Percentiles rank a stretch among this genome's conserved stretches.
These are phyloP conservation scores for Dryobotodes eremita DNA, from an alignment of 2,888 invertebrate genomes.

Conservation along the genomic window DNA sequence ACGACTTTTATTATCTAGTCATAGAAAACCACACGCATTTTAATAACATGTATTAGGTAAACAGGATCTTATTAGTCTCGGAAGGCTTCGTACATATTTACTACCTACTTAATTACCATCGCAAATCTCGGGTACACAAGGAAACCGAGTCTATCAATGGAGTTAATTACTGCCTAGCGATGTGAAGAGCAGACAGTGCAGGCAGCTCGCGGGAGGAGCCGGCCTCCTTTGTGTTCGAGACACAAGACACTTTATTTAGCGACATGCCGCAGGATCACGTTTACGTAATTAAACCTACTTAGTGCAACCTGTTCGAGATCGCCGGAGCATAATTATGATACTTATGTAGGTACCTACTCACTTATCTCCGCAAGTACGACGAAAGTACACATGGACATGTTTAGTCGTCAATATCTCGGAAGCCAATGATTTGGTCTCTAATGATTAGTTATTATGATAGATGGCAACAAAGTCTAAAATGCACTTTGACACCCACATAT, in stretches of 20 bases:
- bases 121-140: constrained; percentile 24
- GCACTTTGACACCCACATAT: background rate
- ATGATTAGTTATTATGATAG: background rate
- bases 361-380: constrained; percentile 12
- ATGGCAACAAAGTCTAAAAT: background rate
- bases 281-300: constrained; percentile 61
- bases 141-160: constrained; percentile 24
- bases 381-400: background rate
- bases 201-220: background rate
- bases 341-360: constrained; percentile 31
- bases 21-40: constrained; percentile 27
- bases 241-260: constrained; percentile 24
- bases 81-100: constrained; percentile 26
- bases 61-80: constrained; percentile 17
- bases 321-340: constrained; percentile 46
- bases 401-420: constrained; percentile 2
- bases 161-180: constrained; percentile 30
- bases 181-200: constrained; percentile 7
- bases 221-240: constrained; percentile 43
- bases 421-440: background rate
- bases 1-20: constrained; percentile 12
- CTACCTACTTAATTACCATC: constrained; percentile 35
- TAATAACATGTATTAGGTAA: constrained; percentile 32
- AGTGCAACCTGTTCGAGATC: constrained; percentile 48
- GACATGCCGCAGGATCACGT: constrained; percentile 49